Evolutionary conservation across 2,888 invertebrate genomes (phyloP), one percentile per base, ranked within the genome.

Genomic region (Parthenolecanium corni): DNA sequence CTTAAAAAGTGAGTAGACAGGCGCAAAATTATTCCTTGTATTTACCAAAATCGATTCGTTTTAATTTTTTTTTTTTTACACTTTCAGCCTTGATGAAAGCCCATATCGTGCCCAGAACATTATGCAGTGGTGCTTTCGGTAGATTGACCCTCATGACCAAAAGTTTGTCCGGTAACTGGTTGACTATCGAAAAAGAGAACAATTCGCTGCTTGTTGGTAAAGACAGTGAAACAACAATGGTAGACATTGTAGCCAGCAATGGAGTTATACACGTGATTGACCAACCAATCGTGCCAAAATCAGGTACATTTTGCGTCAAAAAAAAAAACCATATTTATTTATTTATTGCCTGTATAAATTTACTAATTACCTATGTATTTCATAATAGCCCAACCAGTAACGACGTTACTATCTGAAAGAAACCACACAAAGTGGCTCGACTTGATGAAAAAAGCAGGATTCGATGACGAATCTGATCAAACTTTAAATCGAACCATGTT

Each of bases 221-320:
- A 16, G 76, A 77, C 52, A 79, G 80, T 0, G 79, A 79, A 70
- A 76, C 84, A 24, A 71, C 77, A 6, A 77, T 77, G 63, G 72
- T 75, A 3, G 85, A 86, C 70, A 74, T 81, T 31, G 78, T 86
- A 73, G 84, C 79, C 12, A 82, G 80, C 1, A 85, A 86, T 72
- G 86, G 86, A n/a, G 83, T 86, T 2, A 71, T 86, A 25, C 84
- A 86, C 71, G 75, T 82, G 25, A 78, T 86, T 66, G 83, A 85
- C 69, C 77, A 78, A 2, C 78, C 85, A 24, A 71, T 85, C 49
- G 77, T 83, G 58, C 84, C 84, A 0, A 79, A 82, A 66, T 78
- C 80, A 21, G 79, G 78, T 78, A 70, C 66, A 68, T 53, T n/a
- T n/a, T n/a, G n/a, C n/a, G n/a, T n/a, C n/a, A n/a, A n/a, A n/a